Conservation (phyloP, 2,888 invertebrate genomes). For the Pseudeuparius sepicola region DNA sequence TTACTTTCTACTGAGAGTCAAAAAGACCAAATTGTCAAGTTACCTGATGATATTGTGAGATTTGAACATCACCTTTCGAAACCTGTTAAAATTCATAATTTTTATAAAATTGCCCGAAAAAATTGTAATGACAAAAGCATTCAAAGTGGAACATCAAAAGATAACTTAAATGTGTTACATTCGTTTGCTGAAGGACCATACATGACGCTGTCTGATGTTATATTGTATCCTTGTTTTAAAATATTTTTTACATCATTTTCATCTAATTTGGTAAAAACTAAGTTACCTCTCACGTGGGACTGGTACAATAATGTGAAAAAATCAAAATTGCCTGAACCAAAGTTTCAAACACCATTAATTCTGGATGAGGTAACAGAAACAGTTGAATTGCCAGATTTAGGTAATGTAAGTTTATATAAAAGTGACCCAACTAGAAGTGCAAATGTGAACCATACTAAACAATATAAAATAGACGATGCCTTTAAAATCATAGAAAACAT, state of each 20-base stretch:
- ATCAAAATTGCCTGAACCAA: constrained; percentile 17
- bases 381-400: constrained; percentile 31
- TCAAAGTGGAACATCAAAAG: constrained; percentile 41
- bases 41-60: constrained; percentile 62
- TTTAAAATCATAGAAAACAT: constrained; percentile 42
- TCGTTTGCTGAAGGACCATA: constrained; percentile 73
- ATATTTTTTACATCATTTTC: constrained; percentile 44
- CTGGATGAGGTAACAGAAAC: constrained; percentile 3
- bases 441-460: constrained; percentile 66
- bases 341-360: constrained; percentile 15
- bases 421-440: constrained; percentile 69
- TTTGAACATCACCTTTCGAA: constrained; percentile 79
- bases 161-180: constrained; percentile 51
- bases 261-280: constrained; percentile 19
- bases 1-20: constrained; percentile 30
- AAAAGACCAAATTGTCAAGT: constrained; percentile 25
- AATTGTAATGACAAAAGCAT: constrained; percentile 36
- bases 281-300: constrained; percentile 51
- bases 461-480: constrained; percentile 60
- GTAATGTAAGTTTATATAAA: constrained; percentile 62
- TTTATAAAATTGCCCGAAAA: constrained; percentile 62
- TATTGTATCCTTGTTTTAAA: constrained; percentile 63
- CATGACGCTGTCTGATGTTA: constrained; percentile 74
- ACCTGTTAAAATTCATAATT: constrained; percentile 77
- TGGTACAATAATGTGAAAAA: constrained; percentile 49